These are phyloP conservation scores for Platysteira castanea DNA, from an alignment of 2,113 vertebrate species.

Conservation along the genomic window DNA sequence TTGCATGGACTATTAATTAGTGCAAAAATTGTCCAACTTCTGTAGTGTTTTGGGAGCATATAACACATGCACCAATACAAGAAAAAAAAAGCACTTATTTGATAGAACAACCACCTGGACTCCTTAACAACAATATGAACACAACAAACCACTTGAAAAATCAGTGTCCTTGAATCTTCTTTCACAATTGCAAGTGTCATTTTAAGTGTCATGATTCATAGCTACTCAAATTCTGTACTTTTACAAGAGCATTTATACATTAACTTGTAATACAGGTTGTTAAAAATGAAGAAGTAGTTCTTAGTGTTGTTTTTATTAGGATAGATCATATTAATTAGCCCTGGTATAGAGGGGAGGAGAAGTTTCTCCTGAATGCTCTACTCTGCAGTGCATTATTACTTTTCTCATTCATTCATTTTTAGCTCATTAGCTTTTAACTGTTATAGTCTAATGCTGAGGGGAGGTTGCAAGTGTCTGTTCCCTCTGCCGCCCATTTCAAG, in stretches of 20 bases:
- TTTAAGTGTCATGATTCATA: conserved; percentile 45
- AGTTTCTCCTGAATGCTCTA: conserved; percentile 6
- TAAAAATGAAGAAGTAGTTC: conserved; percentile 30
- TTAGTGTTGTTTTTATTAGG: conserved; percentile 36
- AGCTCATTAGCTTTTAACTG: conserved; percentile 48
- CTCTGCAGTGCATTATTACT: conserved; percentile 22
- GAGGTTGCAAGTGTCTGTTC: not conserved
- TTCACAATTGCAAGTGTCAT: not conserved
- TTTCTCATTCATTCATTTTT: not conserved
- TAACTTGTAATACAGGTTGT: not conserved
- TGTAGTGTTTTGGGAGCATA: not conserved
- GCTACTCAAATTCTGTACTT: not conserved
- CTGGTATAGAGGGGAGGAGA: not conserved
- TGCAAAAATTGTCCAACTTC: not conserved
- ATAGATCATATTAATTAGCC: conserved; percentile 35
- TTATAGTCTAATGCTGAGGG: not conserved
- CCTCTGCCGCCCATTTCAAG: not conserved
- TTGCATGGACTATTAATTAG: not conserved
- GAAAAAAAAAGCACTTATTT: not conserved
- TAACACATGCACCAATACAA: not conserved
- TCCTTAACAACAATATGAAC: not conserved
- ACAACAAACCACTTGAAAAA: conserved; percentile 20
- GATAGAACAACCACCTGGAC: not conserved
- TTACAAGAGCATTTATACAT: not conserved
- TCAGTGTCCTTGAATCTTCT: conserved; percentile 5